Percentiles rank a stretch among this genome's conserved stretches.
Evolutionary conservation across 37 sponge, comb jelly and placozoan genomes (phyloP).

Genomic region (Oscarella lobularis): DNA sequence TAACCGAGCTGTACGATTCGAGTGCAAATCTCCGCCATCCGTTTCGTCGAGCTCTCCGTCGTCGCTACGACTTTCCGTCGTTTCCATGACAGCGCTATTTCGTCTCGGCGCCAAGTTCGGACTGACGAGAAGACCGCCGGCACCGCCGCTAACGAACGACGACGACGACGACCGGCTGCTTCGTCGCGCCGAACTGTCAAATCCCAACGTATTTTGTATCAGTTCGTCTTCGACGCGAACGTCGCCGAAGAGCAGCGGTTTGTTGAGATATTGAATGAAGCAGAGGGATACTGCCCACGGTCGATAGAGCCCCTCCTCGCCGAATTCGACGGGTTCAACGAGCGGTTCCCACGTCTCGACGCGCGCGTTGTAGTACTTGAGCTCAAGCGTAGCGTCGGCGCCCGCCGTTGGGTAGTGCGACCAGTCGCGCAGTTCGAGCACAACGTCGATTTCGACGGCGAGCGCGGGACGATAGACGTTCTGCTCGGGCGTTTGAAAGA

Average conservation of each 20-base stretch:
- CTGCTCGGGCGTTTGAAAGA: background rate
- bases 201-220: background rate
- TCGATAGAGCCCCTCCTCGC: background rate
- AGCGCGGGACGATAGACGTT: background rate
- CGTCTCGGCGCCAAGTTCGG: background rate
- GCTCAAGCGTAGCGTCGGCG: background rate
- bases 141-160: background rate
- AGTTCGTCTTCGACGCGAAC: background rate
- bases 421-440: background rate
- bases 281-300: background rate
- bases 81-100: no score
- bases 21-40: no score
- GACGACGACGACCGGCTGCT: background rate
- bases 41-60: background rate
- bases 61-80: background rate
- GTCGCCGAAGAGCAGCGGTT: background rate
- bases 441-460: background rate
- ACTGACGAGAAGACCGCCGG: background rate
- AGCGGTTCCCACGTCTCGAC: background rate
- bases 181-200: background rate
- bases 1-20: no score
- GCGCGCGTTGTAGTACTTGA: background rate
- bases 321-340: background rate
- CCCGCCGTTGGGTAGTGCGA: background rate
- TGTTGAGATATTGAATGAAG: background rate